Evolutionary conservation across 1,140 invertebrate genomes (phyloP).

Genomic region (Drosophila littoralis): DNA sequence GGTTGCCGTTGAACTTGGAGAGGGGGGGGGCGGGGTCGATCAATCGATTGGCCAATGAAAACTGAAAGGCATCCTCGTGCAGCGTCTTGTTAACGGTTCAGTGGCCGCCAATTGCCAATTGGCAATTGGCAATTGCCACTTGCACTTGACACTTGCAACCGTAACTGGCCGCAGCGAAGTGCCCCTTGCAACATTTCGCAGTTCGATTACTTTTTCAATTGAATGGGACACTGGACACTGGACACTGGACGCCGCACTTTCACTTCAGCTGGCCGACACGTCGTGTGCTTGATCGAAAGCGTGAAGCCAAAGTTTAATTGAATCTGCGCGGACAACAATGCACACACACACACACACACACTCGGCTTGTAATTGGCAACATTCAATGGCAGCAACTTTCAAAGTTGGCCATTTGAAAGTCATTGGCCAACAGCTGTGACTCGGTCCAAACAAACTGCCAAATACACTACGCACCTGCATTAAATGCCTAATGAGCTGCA

Average conservation of each 20-base stretch:
- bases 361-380: conserved; percentile 61
- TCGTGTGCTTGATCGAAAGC: conserved; percentile 69
- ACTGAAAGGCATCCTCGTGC: conserved; percentile 30
- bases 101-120: conserved; percentile 38
- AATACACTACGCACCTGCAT: too few relatives aligned
- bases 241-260: conserved; percentile 49
- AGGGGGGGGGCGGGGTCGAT: conserved; percentile 33
- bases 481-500: neutral
- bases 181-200: conserved; percentile 37
- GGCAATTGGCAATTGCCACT: conserved; percentile 19
- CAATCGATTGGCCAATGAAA: conserved; percentile 36
- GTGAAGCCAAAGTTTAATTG: conserved; percentile 80
- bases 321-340: conserved; percentile 49
- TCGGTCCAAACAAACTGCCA: conserved; percentile 33
- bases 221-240: conserved; percentile 22
- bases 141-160: conserved; percentile 68
- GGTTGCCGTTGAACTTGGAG: conserved; percentile 69
- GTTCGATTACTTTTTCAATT: conserved; percentile 47
- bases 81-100: conserved; percentile 54
- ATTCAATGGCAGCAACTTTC: conserved; percentile 58
- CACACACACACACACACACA: conserved; percentile 27
- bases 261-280: conserved; percentile 51
- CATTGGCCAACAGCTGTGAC: conserved; percentile 64
- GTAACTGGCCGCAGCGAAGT: conserved; percentile 8
- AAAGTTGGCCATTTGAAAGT: conserved; percentile 78